Percentiles rank a stretch among this genome's conserved stretches.
phyloP scores from a whole-genome alignment of 2,888 invertebrate genomes.

The Dendrolimus pini region DNA sequence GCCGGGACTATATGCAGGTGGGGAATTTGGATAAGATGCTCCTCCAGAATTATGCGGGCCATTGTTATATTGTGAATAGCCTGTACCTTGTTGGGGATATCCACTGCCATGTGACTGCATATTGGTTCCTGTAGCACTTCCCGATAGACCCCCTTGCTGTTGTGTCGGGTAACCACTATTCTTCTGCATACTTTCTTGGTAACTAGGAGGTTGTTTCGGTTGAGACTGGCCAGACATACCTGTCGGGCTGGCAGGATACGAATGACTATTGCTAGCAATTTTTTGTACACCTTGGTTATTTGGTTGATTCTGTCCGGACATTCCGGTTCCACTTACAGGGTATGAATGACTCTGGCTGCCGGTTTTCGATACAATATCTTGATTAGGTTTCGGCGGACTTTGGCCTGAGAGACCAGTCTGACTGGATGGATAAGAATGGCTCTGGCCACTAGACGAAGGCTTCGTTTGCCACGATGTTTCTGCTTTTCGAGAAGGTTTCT shows the following conservation, averaged over 20 bases:
- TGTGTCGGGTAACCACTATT: constrained; percentile 34
- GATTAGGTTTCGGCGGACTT: constrained; percentile 15
- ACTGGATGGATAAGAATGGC: constrained; percentile 57
- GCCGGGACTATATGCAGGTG: constrained; percentile 20
- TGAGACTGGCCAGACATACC: constrained; percentile 48
- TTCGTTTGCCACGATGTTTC: constrained; percentile 42
- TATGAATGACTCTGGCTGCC: not conserved
- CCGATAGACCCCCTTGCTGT: constrained; percentile 23
- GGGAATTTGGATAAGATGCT: constrained; percentile 41
- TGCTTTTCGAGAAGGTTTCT: constrained; percentile 43
- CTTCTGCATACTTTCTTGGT: constrained; percentile 53
- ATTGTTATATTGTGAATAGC: constrained; percentile 28
- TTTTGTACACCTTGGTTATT: constrained; percentile 1
- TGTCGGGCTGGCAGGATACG: constrained; percentile 41
- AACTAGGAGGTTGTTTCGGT: constrained; percentile 35
- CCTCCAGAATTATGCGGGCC: constrained; percentile 43
- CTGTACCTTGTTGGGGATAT: constrained; percentile 28
- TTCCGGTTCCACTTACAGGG: not conserved
- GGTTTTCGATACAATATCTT: constrained; percentile 1
- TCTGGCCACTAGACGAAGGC: constrained; percentile 29
- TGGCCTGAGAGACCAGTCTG: constrained; percentile 51
- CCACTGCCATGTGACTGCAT: constrained; percentile 20
- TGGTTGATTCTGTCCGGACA: not conserved
- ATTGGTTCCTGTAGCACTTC: constrained; percentile 17
- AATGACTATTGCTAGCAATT: not conserved